Percentiles rank a stretch among this genome's conserved stretches.
Evolutionary conservation across 2,797 vertebrate genomes (phyloP).

Genomic region (Gymnocypris eckloni): DNA sequence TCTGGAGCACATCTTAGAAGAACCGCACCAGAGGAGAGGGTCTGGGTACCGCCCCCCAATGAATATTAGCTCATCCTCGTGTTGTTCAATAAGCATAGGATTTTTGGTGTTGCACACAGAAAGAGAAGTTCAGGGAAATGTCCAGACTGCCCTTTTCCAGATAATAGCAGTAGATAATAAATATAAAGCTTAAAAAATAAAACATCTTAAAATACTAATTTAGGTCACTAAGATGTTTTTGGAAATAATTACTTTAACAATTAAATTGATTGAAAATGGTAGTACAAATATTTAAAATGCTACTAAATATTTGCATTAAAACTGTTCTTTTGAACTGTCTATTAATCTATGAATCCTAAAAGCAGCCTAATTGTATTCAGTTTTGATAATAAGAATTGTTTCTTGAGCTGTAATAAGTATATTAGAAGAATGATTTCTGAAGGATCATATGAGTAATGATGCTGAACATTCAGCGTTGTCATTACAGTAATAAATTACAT

Average conservation of each 20-base stretch:
- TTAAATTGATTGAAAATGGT: not conserved
- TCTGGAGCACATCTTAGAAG: constrained; percentile 56
- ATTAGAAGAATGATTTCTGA: not conserved
- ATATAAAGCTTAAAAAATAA: not conserved
- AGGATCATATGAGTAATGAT: not conserved
- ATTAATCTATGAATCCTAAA: not conserved
- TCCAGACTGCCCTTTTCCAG: not conserved
- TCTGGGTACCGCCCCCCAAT: not conserved
- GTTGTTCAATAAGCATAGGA: too few relatives aligned
- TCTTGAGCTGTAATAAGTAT: not conserved
- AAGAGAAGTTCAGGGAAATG: not conserved
- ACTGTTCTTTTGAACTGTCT: not conserved
- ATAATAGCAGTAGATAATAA: too few relatives aligned
- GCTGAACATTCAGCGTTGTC: not conserved
- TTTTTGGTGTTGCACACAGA: not conserved
- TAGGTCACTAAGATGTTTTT: not conserved
- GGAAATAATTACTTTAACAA: not conserved
- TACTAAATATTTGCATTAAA: not conserved
- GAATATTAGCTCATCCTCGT: not conserved
- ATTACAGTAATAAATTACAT: not conserved
- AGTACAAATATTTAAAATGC: not conserved
- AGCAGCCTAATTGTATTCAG: not conserved
- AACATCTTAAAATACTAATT: not conserved
- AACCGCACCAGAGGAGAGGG: constrained; percentile 20
- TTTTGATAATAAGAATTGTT: not conserved